Evolutionary conservation across 2,797 vertebrate genomes (phyloP), one percentile per base, ranked within the genome.

Genomic region (Pteronotus mesoamericanus): DNA sequence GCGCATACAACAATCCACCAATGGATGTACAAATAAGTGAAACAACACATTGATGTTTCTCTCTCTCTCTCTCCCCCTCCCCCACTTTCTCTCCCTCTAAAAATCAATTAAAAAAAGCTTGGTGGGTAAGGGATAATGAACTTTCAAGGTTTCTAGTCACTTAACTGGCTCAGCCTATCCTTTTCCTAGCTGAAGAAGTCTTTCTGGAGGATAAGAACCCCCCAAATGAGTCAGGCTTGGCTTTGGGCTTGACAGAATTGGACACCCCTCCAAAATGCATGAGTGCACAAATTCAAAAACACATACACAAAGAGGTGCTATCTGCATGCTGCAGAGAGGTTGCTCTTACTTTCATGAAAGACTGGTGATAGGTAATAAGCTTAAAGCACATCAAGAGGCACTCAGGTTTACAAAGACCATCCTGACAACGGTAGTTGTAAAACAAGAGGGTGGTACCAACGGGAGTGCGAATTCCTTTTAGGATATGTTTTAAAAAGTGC

Each of bases 401-500:
- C 53, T 89, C 94, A 75, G n/a, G 22, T 51, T 96, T 88, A 89
- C 55, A 88, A 86, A 92, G 71, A 75, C 86, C 61, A 92, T 74
- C 55, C 32, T 88, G 51, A 94, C n/a, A 37, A 15, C 24, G 16
- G 16, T 42, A 59, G 29, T 86, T 85, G 16, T 74, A 61, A 95
- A 71, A 57, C 55, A 86, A 92, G 26, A 77, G 2, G 10, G 16
- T 68, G 14, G n/a, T 84, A 69, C 11, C 71, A 95, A 94, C 2
- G 15, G n/a, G 92, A 86, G 39, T 91, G 37, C 83, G 83, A 93
- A 79, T 86, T 84, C 15, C 86, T 93, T 96, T 86, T 48, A 64
- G 86, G 94, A 86, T 96, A 51, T 66, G n/a, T 88, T 86, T 97
- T 95, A 53, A 94, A 34, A 86, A 55, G 22, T 93, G 14, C 42